Evolutionary conservation across 1,140 invertebrate genomes (phyloP).

Genomic region (Saxidomus purpurata): DNA sequence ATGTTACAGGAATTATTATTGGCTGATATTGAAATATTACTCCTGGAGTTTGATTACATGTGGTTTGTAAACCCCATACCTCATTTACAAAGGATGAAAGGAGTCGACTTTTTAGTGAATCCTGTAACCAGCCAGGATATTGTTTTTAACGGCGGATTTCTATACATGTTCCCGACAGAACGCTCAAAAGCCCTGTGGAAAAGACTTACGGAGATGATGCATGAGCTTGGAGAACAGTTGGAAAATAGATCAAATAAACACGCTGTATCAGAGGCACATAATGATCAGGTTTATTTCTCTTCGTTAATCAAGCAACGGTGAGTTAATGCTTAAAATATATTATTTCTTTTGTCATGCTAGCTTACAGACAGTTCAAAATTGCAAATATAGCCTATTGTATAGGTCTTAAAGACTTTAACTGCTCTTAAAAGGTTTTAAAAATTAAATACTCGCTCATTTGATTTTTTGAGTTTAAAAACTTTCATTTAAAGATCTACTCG

Average conservation of each 20-base stretch:
- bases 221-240: slow-evolving; percentile 60
- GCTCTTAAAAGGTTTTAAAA: no score
- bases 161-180: slow-evolving; percentile 47
- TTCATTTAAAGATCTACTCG: no score
- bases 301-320: background rate
- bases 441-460: no score
- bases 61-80: slow-evolving; percentile 76
- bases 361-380: no score
- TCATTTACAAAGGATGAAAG: slow-evolving; percentile 31
- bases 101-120: slow-evolving; percentile 72
- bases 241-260: background rate
- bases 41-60: slow-evolving; percentile 80
- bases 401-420: no score
- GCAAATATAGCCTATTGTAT: no score
- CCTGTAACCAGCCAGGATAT: slow-evolving; percentile 58
- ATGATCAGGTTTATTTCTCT: background rate
- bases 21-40: slow-evolving; percentile 71
- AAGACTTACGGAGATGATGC: slow-evolving; percentile 69
- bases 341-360: no score
- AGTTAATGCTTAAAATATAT: no score
- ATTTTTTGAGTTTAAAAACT: no score
- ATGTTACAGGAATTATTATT: slow-evolving; percentile 68
- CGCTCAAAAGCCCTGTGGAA: slow-evolving; percentile 59
- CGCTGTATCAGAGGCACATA: background rate
- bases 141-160: slow-evolving; percentile 72